These are phyloP conservation scores for Montipora foliosa DNA, from an alignment of 64 coral and sea anemone species.

Conservation along the genomic window DNA sequence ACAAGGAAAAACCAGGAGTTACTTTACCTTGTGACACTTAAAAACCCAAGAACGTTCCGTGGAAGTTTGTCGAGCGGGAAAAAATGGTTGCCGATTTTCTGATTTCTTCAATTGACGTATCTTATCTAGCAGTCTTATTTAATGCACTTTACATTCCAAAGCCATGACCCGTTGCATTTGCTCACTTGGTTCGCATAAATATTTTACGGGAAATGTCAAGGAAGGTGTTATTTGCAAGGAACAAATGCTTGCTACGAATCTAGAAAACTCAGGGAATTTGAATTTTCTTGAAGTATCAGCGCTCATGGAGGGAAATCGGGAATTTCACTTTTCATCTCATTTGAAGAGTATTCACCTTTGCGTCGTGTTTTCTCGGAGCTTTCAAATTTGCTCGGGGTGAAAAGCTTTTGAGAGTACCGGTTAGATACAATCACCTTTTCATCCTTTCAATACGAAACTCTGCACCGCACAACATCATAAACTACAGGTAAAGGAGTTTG, in stretches of 20 bases:
- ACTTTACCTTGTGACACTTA: constrained; percentile 6
- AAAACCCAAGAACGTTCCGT: constrained; percentile 23
- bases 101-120: constrained; percentile 26
- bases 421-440: neutral
- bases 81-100: constrained; percentile 34
- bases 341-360: neutral
- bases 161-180: constrained; percentile 35
- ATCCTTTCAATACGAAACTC: neutral
- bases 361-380: neutral
- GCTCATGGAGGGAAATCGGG: neutral
- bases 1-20: neutral
- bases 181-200: constrained; percentile 43
- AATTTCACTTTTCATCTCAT: neutral
- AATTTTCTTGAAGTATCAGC: neutral
- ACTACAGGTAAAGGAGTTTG: neutral
- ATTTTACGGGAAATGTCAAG: constrained; percentile 15
- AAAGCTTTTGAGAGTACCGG: neutral
- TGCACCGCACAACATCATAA: neutral
- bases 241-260: neutral
- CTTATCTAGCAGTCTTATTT: constrained; percentile 60
- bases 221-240: neutral
- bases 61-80: neutral
- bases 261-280: neutral
- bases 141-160: constrained; percentile 41
- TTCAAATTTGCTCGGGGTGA: neutral